Evolutionary conservation across 2,797 vertebrate species (phyloP).

Genomic region (Saxicola maurus): DNA sequence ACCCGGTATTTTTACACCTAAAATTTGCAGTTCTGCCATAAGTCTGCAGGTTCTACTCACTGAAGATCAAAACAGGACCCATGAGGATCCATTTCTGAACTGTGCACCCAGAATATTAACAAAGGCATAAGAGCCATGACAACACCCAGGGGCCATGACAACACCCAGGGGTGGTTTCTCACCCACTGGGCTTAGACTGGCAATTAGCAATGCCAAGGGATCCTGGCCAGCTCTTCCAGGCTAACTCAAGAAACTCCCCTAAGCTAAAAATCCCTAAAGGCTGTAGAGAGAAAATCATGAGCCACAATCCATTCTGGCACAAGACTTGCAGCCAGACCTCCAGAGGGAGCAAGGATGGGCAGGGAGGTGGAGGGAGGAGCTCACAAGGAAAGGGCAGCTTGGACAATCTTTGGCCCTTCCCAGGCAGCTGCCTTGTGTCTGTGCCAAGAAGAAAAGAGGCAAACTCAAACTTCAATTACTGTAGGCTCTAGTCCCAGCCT

Average conservation of each 20-base stretch:
- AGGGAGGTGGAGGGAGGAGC: neutral
- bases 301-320: neutral
- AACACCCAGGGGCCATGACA: neutral
- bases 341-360: neutral
- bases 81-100: neutral
- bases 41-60: rapidly evolving
- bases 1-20: neutral
- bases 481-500: neutral
- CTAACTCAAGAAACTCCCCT: neutral
- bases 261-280: neutral
- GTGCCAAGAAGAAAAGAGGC: neutral
- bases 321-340: neutral
- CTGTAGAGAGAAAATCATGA: neutral
- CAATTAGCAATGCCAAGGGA: neutral
- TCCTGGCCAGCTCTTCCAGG: neutral
- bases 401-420: neutral
- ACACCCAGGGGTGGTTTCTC: neutral
- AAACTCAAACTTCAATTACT: no score
- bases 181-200: neutral
- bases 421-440: neutral
- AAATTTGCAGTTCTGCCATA: neutral
- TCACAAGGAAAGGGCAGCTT: rapidly evolving
- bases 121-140: neutral
- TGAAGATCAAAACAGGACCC: neutral
- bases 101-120: neutral